These are phyloP conservation scores for Mus caroli DNA, from an alignment of 2,797 vertebrate species.

Conservation along the genomic window DNA sequence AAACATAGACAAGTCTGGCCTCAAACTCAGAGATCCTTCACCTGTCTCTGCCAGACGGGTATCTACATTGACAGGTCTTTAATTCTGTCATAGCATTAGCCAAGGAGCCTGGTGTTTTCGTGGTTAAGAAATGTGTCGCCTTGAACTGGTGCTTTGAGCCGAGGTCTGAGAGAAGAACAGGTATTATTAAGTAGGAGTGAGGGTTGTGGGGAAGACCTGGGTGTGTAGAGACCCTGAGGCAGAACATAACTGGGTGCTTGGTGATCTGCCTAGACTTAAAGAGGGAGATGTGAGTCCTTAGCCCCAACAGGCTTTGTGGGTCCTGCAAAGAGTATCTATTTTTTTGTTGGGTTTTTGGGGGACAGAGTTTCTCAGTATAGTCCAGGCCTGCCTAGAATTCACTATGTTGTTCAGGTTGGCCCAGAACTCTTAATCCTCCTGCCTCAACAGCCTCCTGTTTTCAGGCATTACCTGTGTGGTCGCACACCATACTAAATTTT, in stretches of 20 bases:
- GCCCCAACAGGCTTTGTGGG: not conserved
- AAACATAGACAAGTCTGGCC: not conserved
- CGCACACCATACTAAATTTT: not conserved
- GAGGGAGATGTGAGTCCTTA: not conserved
- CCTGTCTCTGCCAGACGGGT: not conserved
- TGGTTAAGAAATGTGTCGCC: not conserved
- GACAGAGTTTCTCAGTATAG: not conserved
- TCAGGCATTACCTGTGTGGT: not conserved
- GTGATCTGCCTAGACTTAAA: not conserved
- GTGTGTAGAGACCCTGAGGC: not conserved
- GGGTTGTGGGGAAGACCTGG: not conserved
- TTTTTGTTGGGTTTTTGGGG: not conserved
- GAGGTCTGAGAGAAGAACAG: not conserved
- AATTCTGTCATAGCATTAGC: not conserved
- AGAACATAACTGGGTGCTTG: not conserved
- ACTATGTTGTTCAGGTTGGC: not conserved
- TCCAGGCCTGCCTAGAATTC: not conserved
- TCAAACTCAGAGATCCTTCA: not conserved
- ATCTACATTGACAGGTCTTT: not conserved
- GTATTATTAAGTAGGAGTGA: not conserved
- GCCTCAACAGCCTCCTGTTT: not conserved
- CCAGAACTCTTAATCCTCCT: not conserved
- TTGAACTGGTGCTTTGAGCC: not conserved
- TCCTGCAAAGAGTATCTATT: not conserved
- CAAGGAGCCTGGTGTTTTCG: not conserved